phyloP scores from a whole-genome alignment of 2,888 invertebrate genomes.

The Crossocerus cetratus region DNA sequence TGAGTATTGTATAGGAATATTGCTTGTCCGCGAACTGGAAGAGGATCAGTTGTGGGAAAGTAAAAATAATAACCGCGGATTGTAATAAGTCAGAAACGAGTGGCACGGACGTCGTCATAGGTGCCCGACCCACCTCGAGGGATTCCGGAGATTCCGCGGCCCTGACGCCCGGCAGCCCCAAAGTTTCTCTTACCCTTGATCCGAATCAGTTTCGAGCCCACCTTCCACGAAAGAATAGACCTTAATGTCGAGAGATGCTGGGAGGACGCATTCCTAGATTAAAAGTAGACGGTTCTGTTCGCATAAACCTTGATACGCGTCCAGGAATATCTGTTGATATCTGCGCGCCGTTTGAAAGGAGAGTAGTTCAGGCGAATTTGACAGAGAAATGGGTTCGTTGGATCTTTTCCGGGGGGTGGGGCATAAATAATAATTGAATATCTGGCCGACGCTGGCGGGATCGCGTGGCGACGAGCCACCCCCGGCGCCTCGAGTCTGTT shows the following conservation, averaged over 20 bases:
- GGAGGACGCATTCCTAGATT: constrained; percentile 16
- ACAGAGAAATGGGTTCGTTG: background rate
- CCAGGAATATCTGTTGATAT: too few relatives aligned
- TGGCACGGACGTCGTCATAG: background rate
- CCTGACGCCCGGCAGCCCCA: background rate
- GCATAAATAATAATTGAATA: background rate
- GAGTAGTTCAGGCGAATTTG: background rate
- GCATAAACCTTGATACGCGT: too few relatives aligned
- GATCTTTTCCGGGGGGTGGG: background rate
- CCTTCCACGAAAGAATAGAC: constrained; percentile 45
- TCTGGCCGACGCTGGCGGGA: constrained; percentile 19
- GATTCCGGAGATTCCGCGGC: constrained; percentile 13
- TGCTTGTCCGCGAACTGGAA: too few relatives aligned
- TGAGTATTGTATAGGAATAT: too few relatives aligned
- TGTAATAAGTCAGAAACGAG: too few relatives aligned
- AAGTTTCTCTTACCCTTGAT: constrained; percentile 28
- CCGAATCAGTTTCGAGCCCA: constrained; percentile 29
- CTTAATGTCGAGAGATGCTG: constrained; percentile 13
- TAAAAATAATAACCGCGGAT: too few relatives aligned
- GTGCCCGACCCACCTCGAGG: background rate
- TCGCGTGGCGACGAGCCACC: constrained; percentile 52
- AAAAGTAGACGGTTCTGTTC: background rate
- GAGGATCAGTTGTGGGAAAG: too few relatives aligned
- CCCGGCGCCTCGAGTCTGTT: constrained; percentile 67
- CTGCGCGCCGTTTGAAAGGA: too few relatives aligned